Conservation (phyloP, 2,113 vertebrate genomes). For the Peromyscus californicus region DNA sequence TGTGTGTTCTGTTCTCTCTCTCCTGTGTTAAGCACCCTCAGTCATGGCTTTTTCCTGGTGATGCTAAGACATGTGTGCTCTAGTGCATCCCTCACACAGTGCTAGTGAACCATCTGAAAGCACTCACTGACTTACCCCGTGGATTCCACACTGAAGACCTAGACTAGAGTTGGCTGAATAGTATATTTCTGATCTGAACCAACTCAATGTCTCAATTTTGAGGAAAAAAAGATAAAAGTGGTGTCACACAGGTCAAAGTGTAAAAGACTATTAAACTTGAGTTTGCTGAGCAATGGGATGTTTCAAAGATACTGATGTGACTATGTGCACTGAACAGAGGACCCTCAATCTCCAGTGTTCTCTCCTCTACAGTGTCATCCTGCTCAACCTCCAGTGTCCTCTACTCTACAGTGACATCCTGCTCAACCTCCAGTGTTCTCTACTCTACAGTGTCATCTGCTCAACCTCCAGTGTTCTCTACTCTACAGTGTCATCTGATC, state of each 20-base stretch:
- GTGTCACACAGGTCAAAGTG: not conserved
- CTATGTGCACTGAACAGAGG: not conserved
- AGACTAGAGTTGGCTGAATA: not conserved
- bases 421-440: not conserved
- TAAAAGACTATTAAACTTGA: not conserved
- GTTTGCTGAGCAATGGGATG: not conserved
- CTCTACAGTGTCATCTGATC: not conserved
- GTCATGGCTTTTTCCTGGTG: not conserved
- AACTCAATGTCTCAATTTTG: not conserved
- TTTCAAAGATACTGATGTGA: not conserved
- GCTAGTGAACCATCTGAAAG: not conserved
- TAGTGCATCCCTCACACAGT: not conserved
- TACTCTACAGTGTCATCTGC: not conserved
- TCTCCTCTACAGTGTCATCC: accelerated
- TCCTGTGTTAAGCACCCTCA: not conserved
- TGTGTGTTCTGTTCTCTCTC: not conserved
- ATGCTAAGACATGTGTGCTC: not conserved
- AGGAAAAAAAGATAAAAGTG: not conserved
- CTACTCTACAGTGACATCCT: not conserved
- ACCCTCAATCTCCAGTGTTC: not conserved
- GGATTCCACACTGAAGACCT: not conserved
- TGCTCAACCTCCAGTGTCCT: not conserved
- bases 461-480: not conserved
- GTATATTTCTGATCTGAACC: not conserved
- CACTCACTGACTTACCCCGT: not conserved